Conservation (phyloP, 2,888 invertebrate genomes). For the Zygothrica quintamaculata region DNA sequence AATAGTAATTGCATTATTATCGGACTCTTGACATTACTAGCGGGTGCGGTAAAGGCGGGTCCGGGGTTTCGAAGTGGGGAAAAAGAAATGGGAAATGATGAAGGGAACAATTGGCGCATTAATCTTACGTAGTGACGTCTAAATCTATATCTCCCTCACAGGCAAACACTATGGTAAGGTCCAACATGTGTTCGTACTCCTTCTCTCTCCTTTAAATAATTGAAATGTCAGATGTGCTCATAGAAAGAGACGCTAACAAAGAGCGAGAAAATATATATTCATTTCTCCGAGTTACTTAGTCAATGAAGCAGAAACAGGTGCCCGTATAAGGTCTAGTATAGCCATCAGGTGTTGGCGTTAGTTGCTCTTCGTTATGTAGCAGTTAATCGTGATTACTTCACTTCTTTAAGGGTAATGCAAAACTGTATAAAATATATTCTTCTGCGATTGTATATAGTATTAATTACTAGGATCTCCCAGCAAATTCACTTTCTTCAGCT, state of each 20-base stretch:
- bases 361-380: slow-evolving; percentile 50
- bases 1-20: slow-evolving; percentile 83
- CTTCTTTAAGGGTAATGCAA: no score
- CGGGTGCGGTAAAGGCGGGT: slow-evolving; percentile 7
- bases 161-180: slow-evolving; percentile 24
- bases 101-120: slow-evolving; percentile 83
- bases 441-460: no score
- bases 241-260: slow-evolving; percentile 5
- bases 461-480: no score
- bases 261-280: slow-evolving; percentile 11
- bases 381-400: not conserved
- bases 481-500: no score
- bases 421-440: no score
- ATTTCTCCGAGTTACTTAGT: slow-evolving; percentile 53
- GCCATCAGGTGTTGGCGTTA: slow-evolving; percentile 13
- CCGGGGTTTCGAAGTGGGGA: slow-evolving; percentile 28
- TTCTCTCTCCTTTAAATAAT: slow-evolving; percentile 55
- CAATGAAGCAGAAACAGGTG: slow-evolving; percentile 74
- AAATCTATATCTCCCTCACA: slow-evolving; percentile 25
- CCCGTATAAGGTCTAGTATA: slow-evolving; percentile 19
- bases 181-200: slow-evolving; percentile 60
- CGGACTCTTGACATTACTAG: slow-evolving; percentile 42
- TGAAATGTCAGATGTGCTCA: slow-evolving; percentile 69
- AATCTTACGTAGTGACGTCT: slow-evolving; percentile 67
- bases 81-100: slow-evolving; percentile 71